Evolutionary conservation across 2,888 invertebrate species (phyloP), one percentile per base, ranked within the genome.

Genomic region (Pterobdella sp.): DNA sequence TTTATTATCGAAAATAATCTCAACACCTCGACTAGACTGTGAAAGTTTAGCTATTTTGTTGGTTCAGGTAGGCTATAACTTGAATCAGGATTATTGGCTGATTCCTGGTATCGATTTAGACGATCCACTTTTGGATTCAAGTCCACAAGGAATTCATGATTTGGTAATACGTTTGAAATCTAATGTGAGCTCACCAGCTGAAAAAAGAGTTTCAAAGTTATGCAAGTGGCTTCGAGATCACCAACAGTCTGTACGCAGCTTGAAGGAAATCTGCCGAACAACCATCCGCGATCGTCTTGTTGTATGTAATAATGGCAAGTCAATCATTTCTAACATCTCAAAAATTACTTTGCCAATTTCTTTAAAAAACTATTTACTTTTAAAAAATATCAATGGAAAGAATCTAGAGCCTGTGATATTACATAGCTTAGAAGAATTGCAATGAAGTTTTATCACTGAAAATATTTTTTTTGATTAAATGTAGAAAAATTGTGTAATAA

Each of bases 21-120:
- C 72, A 10, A 76, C 74, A 71, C 74, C 76, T 74, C 67, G 78
- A 26, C 63, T 78, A 2, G 78, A 78, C 71, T 78, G 78, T 60
- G 78, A 78, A 56, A 68, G 52, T 32, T 72, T 78, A 0, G 75
- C 77, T 7, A 69, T 73, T 18, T 65, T 78, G 1, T n/a, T 77
- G 36, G 76, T 78, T 14, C 75, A 63, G 36, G 74, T 75, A 52
- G 78, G 78, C 10, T 78, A 76, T 64, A 65, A 77, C 37, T 71
- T 78, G 14, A 70, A 70, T n/a, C 72, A 75, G n/a, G 78, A 78
- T 36, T 70, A 56, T 22, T 78, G 78, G 78, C 67, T 74, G 18
- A 36, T 70, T 18, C 49, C 70, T 3, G 10, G 37, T 42, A 68
- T 37, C 36, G 71, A 63, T 7, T 1, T 60, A n/a, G 63, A 71